A percentile compares a stretch with the other conserved stretches of the same genome.
phyloP scores from a whole-genome alignment of 2,113 vertebrate genomes.

The Hassar affinis region DNA sequence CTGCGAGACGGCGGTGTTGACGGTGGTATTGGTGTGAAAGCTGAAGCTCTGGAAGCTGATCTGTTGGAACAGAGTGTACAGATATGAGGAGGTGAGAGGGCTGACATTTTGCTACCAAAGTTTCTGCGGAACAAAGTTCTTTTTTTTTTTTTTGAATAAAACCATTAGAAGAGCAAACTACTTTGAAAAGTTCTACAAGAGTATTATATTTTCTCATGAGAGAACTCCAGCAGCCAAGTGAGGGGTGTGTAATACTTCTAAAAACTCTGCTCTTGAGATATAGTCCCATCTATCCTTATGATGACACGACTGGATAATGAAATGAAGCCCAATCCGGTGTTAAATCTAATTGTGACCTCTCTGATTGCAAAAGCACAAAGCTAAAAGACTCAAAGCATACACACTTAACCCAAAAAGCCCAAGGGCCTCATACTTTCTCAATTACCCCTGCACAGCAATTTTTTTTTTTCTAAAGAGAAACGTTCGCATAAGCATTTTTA shows the following conservation, averaged over 20 bases:
- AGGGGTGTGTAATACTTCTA: conserved; percentile 52
- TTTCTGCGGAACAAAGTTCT: conserved; percentile 1
- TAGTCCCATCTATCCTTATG: conserved; percentile 67
- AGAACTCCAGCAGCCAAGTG: conserved; percentile 39
- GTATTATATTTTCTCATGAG: conserved; percentile 40
- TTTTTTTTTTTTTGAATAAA: conserved; percentile 43
- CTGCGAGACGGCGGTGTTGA: background rate
- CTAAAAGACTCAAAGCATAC: conserved; percentile 69
- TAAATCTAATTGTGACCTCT: conserved; percentile 80
- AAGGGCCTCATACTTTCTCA: conserved; percentile 72
- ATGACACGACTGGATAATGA: conserved; percentile 72
- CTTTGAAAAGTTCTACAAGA: conserved; percentile 46
- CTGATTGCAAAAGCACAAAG: conserved; percentile 65
- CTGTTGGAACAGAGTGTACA: background rate
- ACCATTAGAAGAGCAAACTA: conserved; percentile 10
- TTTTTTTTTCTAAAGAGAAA: conserved; percentile 60
- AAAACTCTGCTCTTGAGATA: conserved; percentile 64
- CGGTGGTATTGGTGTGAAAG: background rate
- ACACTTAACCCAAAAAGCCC: conserved; percentile 73
- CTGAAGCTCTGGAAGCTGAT: background rate
- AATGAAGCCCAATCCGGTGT: conserved; percentile 72
- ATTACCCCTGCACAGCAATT: conserved; percentile 62
- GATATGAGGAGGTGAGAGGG: background rate
- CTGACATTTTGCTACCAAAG: background rate
- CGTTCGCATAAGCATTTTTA: conserved; percentile 61